phyloP scores from a whole-genome alignment of 2,888 invertebrate genomes.

The Mimachlamys varia region DNA sequence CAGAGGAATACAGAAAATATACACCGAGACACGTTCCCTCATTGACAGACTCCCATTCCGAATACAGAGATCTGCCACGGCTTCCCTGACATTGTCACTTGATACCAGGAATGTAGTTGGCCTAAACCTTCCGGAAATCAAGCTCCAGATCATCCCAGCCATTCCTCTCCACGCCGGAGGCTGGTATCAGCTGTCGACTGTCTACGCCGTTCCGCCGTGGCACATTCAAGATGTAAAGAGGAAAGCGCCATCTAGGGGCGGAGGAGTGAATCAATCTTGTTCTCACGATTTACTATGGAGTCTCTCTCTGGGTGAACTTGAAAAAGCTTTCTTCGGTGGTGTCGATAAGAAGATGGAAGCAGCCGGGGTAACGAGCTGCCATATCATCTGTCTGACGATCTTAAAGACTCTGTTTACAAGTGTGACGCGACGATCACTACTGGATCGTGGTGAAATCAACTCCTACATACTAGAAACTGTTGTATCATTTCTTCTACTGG shows the following conservation, averaged over 20 bases:
- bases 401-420: conserved; percentile 68
- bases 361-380: conserved; percentile 62
- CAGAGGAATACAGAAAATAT: conserved; percentile 63
- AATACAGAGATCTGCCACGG: conserved; percentile 60
- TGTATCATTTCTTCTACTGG: conserved; percentile 67
- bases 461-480: conserved; percentile 62
- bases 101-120: conserved; percentile 69
- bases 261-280: conserved; percentile 32
- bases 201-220: conserved; percentile 65
- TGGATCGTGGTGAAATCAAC: conserved; percentile 65
- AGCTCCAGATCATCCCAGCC: conserved; percentile 66
- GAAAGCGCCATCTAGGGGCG: conserved; percentile 40
- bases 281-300: conserved; percentile 65
- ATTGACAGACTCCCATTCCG: conserved; percentile 69
- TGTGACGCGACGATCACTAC: conserved; percentile 59
- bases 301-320: conserved; percentile 59
- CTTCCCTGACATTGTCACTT: conserved; percentile 60
- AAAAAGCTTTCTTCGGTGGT: conserved; percentile 54
- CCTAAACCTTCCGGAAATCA: conserved; percentile 66
- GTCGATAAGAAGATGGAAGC: conserved; percentile 58
- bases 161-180: conserved; percentile 61
- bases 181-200: conserved; percentile 57
- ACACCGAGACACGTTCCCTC: conserved; percentile 60
- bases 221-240: conserved; percentile 53
- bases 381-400: conserved; percentile 64